Evolutionary conservation across 2,113 vertebrate genomes (phyloP).

Genomic region (Percina caprodes): DNA sequence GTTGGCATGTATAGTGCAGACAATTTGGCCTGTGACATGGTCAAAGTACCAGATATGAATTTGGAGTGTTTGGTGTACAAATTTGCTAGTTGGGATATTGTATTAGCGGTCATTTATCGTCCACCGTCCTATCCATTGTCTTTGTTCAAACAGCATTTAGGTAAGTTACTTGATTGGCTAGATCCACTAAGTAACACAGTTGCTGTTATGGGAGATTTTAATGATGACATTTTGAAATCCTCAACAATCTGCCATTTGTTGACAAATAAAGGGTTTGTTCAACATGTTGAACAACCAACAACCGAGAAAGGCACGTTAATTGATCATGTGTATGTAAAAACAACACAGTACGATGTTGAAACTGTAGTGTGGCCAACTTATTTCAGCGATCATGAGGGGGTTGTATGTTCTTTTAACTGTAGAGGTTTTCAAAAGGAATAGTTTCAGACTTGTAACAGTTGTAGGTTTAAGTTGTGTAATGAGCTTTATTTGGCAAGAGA

Average conservation of each 20-base stretch:
- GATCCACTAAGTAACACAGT: neutral
- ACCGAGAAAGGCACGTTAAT: neutral
- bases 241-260: neutral
- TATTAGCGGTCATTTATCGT: neutral
- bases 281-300: neutral
- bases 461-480: neutral
- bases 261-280: neutral
- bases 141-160: slow-evolving; percentile 5
- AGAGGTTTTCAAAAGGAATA: neutral
- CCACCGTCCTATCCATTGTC: neutral
- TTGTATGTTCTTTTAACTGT: neutral
- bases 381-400: slow-evolving; percentile 2
- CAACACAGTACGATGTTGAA: neutral
- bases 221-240: neutral
- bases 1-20: slow-evolving; percentile 1
- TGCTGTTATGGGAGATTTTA: neutral
- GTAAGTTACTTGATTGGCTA: neutral
- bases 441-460: neutral
- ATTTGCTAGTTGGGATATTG: neutral
- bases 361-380: neutral
- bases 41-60: neutral
- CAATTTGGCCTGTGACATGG: neutral
- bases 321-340: slow-evolving; percentile 17
- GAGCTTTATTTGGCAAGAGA: no score
- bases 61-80: slow-evolving; percentile 3